Evolutionary conservation across 2,888 invertebrate species (phyloP).

Genomic region (Prosopocoilus inquinatus): DNA sequence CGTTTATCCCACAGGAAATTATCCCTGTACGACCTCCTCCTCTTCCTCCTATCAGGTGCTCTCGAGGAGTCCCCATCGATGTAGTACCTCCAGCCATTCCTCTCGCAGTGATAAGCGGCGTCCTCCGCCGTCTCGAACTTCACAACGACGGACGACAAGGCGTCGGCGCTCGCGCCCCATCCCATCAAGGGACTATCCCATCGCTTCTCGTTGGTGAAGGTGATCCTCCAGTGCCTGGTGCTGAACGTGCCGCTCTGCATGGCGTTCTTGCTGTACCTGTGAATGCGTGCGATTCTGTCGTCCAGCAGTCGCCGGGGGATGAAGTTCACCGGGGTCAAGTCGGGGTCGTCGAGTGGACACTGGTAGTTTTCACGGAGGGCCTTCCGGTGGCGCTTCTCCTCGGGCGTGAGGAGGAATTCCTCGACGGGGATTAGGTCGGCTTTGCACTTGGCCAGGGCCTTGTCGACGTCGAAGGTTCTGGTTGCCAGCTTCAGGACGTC

Average conservation of each 20-base stretch:
- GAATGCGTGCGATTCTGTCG: constrained; percentile 30
- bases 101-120: constrained; percentile 84
- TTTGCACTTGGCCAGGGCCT: constrained; percentile 1
- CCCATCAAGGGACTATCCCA: constrained; percentile 86
- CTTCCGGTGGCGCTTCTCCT: constrained; percentile 5
- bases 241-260: constrained; percentile 35
- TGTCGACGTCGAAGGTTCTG: background rate
- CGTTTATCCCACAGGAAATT: constrained; percentile 93
- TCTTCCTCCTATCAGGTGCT: constrained; percentile 52
- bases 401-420: constrained; percentile 4
- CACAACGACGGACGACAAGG: constrained; percentile 81
- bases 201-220: constrained; percentile 30
- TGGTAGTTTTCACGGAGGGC: background rate
- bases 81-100: constrained; percentile 86
- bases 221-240: constrained; percentile 31
- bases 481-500: background rate
- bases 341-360: background rate
- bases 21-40: constrained; percentile 75
- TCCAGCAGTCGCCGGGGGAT: constrained; percentile 18
- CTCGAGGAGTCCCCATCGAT: constrained; percentile 71
- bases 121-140: constrained; percentile 74
- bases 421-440: constrained; percentile 1
- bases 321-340: constrained; percentile 7
- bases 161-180: constrained; percentile 91
- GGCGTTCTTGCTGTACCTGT: constrained; percentile 35